Evolutionary conservation across 1,140 invertebrate genomes (phyloP), one percentile per base, ranked within the genome.

Genomic region (Mercenaria mercenaria): DNA sequence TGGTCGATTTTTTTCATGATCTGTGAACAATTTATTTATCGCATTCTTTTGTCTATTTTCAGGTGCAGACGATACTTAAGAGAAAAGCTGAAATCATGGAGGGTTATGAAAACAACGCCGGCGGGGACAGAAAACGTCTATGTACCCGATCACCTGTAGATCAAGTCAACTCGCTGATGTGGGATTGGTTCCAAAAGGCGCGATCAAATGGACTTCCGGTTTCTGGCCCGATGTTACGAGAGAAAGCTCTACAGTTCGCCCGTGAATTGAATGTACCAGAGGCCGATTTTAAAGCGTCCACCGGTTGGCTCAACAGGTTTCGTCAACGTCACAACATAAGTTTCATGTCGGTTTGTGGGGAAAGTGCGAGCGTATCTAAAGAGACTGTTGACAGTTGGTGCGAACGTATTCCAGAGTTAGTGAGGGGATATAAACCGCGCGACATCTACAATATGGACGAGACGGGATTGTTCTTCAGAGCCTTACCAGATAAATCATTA

Each of bases 401-500:
- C 34, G 37, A 74, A n/a, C n/a, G 67, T 43, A 23, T 91, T 6
- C 83, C 47, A 18, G 32, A 41, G 23, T 47, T 91, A 26, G 23
- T 69, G 0, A 10, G 69, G 32, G 81, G 69, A 47, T 92, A 89
- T 80, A 50, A 77, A 32, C 32, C 79, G 47, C 64, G 26, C 90
- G 93, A 69, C n/a, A n/a, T n/a, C n/a, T n/a, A n/a, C n/a, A n/a
- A n/a, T n/a, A n/a, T n/a, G n/a, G n/a, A n/a, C n/a, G 90, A 93
- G 85, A 93, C 88, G 74, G 92, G 82, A 0, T 41, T 94, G 4
- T 94, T 93, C 74, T 94, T 61, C n/a, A 64, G 84, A 23, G 0
- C 26, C 0, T 20, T 93, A 56, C 92, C 91, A 2, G 83, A 93
- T 47, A 90, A 91, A 32, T 90, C 93, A 10, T 56, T 93, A 26